Percentiles rank a stretch among this genome's conserved stretches.
Evolutionary conservation across 2,888 invertebrate species (phyloP).

Genomic region (Anthophora plumipes): DNA sequence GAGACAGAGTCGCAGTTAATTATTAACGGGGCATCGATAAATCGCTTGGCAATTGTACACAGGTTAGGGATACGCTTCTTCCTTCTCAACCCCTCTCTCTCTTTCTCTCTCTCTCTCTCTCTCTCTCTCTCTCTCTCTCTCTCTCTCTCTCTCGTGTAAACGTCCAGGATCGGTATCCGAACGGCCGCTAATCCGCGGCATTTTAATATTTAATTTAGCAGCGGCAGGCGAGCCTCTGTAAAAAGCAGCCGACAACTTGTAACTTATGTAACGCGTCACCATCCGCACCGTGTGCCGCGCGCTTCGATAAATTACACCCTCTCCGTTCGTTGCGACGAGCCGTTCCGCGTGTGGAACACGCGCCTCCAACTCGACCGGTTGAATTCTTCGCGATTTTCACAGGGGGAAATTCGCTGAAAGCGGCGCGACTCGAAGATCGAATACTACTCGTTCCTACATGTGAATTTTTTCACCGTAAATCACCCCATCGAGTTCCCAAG

Average conservation of each 20-base stretch:
- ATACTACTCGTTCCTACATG: not conserved
- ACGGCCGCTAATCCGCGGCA: conserved; percentile 43
- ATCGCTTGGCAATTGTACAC: conserved; percentile 32
- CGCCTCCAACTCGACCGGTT: conserved; percentile 7
- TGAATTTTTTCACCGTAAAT: conserved; percentile 27
- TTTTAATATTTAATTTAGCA: conserved; percentile 70
- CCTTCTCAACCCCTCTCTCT: no score
- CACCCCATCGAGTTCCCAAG: conserved; percentile 6
- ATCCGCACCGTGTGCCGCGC: conserved; percentile 37
- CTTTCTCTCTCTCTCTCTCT: no score
- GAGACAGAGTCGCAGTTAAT: conserved; percentile 41
- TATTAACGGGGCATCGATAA: conserved; percentile 59
- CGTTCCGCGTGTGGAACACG: conserved; percentile 39
- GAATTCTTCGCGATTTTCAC: conserved; percentile 31
- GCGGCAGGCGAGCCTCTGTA: conserved; percentile 17
- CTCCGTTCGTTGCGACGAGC: conserved; percentile 12
- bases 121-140: no score
- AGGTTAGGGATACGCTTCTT: conserved; percentile 22
- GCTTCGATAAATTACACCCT: conserved; percentile 67
- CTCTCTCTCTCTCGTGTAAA: conserved; percentile 45
- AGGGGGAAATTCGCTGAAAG: conserved; percentile 57
- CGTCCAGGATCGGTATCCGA: conserved; percentile 45
- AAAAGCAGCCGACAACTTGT: conserved; percentile 57
- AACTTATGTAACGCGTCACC: conserved; percentile 64
- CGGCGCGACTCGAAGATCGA: conserved; percentile 43